A percentile compares a stretch with the other conserved stretches of the same genome.
Evolutionary conservation across 2,113 vertebrate genomes (phyloP).

Genomic region (Excalfactoria chinensis): DNA sequence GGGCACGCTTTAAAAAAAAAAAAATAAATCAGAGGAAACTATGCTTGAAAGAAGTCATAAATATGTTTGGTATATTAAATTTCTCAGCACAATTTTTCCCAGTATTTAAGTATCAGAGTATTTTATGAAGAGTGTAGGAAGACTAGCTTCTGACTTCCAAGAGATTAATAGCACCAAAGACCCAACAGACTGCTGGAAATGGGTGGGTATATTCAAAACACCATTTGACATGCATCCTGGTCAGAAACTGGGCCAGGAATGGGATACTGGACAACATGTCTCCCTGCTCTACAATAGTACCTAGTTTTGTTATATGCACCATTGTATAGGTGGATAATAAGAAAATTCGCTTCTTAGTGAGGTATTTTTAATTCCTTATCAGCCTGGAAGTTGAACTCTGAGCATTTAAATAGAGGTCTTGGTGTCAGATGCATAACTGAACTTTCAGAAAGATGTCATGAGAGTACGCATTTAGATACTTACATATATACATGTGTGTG

Average conservation of each 20-base stretch:
- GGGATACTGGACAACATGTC: too few species aligned
- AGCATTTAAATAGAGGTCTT: not conserved
- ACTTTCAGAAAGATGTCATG: not conserved
- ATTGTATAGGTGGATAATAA: constrained; percentile 85
- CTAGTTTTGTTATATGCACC: constrained; percentile 80
- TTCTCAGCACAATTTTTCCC: not conserved
- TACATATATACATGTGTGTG: not conserved
- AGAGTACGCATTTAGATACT: too few species aligned
- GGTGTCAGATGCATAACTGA: not conserved
- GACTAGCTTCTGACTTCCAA: not conserved
- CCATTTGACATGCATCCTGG: accelerated
- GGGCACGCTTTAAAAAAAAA: not conserved
- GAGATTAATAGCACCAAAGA: too few species aligned
- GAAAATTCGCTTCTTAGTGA: constrained; percentile 83
- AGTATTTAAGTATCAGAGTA: not conserved
- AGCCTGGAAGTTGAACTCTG: not conserved
- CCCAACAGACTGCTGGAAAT: not conserved
- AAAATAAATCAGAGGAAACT: not conserved
- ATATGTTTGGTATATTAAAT: not conserved
- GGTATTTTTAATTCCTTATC: not conserved
- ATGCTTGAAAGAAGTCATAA: not conserved
- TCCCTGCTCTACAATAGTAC: too few species aligned
- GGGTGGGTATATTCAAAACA: not conserved
- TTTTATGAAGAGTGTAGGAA: not conserved
- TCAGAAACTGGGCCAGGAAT: not conserved